A percentile compares a stretch with the other conserved stretches of the same genome.
Evolutionary conservation across 2,113 vertebrate genomes (phyloP).

Genomic region (Kryptolebias marmoratus): DNA sequence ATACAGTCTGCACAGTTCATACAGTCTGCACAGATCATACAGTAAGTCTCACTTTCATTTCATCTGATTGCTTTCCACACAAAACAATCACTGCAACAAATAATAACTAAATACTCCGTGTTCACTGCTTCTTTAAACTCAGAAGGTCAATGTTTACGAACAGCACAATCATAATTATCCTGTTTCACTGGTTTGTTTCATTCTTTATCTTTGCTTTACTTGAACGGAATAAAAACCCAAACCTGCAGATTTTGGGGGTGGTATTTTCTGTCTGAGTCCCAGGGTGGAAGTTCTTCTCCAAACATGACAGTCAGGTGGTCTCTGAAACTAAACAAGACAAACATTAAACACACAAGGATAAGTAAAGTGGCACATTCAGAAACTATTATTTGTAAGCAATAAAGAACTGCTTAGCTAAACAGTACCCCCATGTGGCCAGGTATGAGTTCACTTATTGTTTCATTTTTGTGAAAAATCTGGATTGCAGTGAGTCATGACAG

Average conservation of each 20-base stretch:
- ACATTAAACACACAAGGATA: background rate
- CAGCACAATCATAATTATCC: no score
- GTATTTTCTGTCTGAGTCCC: conserved; percentile 93
- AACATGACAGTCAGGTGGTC: conserved; percentile 94
- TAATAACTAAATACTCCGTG: background rate
- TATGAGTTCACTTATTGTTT: background rate
- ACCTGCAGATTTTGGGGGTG: conserved; percentile 87
- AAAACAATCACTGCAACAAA: no score
- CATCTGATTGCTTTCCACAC: background rate
- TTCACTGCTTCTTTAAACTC: no score
- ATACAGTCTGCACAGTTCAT: background rate
- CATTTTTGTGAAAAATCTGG: no score
- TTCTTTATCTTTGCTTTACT: background rate
- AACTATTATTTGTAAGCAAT: background rate
- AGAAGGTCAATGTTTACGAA: no score
- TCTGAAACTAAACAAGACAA: conserved; percentile 81
- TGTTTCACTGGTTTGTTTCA: background rate
- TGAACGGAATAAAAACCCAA: background rate
- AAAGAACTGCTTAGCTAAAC: fast-evolving
- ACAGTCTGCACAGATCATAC: background rate
- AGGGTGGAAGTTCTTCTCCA: conserved; percentile 86
- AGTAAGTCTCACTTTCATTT: no score
- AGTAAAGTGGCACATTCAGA: background rate
- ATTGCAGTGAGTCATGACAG: no score
- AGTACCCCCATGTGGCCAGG: background rate